phyloP scores from a whole-genome alignment of 2,113 vertebrate species.

The Oryzias celebensis region DNA sequence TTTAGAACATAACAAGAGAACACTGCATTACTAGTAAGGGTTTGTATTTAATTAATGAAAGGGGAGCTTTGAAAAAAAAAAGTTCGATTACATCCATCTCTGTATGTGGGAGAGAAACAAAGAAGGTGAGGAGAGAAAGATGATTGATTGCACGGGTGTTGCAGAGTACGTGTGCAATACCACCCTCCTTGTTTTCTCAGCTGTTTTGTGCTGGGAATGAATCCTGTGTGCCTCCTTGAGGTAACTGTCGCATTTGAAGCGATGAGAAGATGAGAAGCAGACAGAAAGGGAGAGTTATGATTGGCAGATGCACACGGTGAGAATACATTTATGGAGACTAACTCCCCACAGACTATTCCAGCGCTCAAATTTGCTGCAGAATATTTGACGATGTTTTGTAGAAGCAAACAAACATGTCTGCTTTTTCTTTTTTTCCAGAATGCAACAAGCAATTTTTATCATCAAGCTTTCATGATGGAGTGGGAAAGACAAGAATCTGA shows the following conservation, averaged over 20 bases:
- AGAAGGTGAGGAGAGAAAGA: slow-evolving; percentile 4
- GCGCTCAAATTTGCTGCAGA: no score
- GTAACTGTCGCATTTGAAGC: slow-evolving; percentile 24
- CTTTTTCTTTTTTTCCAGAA: no score
- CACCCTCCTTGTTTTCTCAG: slow-evolving; percentile 53
- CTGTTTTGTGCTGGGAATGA: slow-evolving; percentile 26
- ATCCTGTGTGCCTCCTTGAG: slow-evolving; percentile 38
- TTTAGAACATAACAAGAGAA: no score
- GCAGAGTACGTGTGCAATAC: slow-evolving; percentile 33
- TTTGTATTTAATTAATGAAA: slow-evolving; percentile 3
- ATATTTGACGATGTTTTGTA: no score
- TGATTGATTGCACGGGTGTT: slow-evolving; percentile 47
- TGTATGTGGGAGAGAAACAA: neutral
- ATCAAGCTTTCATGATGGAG: no score
- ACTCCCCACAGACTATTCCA: neutral
- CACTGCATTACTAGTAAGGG: no score
- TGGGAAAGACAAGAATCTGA: no score
- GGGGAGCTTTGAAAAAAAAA: slow-evolving; percentile 17
- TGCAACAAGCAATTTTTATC: no score
- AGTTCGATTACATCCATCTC: slow-evolving; percentile 12
- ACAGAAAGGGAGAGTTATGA: slow-evolving; percentile 6
- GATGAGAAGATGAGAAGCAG: slow-evolving; percentile 21
- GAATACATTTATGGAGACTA: neutral
- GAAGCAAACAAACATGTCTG: no score
- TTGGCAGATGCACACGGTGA: slow-evolving; percentile 8